A percentile compares a stretch with the other conserved stretches of the same genome.
Evolutionary conservation across 30 jellyfish, hydroid and myxozoan genomes (phyloP).

Genomic region (Haliclystus octoradiatus): DNA sequence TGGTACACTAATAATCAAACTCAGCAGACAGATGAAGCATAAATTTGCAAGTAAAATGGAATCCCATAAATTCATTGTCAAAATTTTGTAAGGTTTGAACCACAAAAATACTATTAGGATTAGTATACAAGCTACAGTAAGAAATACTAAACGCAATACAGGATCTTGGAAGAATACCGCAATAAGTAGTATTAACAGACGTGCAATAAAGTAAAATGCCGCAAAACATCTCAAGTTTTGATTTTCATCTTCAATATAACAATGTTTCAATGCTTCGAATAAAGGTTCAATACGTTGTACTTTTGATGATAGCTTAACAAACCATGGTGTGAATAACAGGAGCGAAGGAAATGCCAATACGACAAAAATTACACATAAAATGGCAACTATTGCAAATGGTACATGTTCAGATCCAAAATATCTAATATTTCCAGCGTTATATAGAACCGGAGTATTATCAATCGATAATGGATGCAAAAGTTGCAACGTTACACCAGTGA

Average conservation of each 20-base stretch:
- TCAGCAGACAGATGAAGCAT: conserved; percentile 55
- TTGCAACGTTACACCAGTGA: conserved; percentile 60
- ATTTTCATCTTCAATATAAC: conserved; percentile 33
- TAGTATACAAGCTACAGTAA: conserved; percentile 41
- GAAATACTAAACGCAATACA: conserved; percentile 46
- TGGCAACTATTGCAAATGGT: conserved; percentile 43
- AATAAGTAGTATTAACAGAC: conserved; percentile 41
- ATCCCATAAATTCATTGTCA: conserved; percentile 89
- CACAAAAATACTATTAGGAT: conserved; percentile 48
- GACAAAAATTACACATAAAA: conserved; percentile 33
- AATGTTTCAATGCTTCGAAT: conserved; percentile 39
- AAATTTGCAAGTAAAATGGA: conserved; percentile 36
- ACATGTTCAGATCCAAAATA: conserved; percentile 42
- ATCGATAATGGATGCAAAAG: conserved; percentile 55
- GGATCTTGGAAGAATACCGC: conserved; percentile 41
- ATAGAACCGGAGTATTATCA: conserved; percentile 19
- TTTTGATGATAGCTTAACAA: conserved; percentile 15
- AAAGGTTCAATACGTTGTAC: conserved; percentile 55
- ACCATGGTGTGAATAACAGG: conserved; percentile 66
- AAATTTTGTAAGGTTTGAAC: conserved; percentile 64
- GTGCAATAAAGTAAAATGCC: conserved; percentile 69
- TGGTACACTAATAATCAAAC: no score
- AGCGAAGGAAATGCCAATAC: conserved; percentile 63
- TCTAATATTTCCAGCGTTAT: conserved; percentile 38
- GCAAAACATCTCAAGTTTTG: conserved; percentile 40